A percentile compares a stretch with the other conserved stretches of the same genome.
Evolutionary conservation across 2,888 invertebrate species (phyloP).

Genomic region (Lathronympha strigana): DNA sequence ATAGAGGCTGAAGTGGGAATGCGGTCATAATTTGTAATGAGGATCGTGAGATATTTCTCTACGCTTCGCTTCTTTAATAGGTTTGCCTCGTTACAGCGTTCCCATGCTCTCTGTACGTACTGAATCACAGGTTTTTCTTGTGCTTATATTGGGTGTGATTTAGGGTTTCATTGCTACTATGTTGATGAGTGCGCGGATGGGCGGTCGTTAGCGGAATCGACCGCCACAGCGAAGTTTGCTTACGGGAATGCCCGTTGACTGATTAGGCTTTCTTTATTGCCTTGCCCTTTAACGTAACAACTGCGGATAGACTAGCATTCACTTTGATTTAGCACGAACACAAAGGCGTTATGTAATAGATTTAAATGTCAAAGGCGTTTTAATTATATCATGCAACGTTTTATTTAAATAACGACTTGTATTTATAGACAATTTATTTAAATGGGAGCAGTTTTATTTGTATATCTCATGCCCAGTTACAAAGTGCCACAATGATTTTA

Average conservation of each 20-base stretch:
- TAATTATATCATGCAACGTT: conserved; percentile 25
- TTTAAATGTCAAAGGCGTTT: conserved; percentile 36
- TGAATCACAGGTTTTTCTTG: conserved; percentile 52
- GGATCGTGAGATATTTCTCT: conserved; percentile 79
- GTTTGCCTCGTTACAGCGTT: conserved; percentile 75
- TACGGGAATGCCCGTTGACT: conserved; percentile 14
- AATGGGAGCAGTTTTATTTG: not conserved
- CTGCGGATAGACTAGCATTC: conserved; percentile 30
- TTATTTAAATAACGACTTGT: not conserved
- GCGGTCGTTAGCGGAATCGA: conserved; percentile 49
- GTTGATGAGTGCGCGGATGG: conserved; percentile 58
- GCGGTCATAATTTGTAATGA: conserved; percentile 83
- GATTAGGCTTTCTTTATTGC: conserved; percentile 35
- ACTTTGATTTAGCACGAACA: conserved; percentile 31
- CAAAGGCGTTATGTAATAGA: conserved; percentile 32
- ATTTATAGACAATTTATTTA: not conserved
- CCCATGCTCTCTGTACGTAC: conserved; percentile 70
- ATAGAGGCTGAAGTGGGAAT: conserved; percentile 73
- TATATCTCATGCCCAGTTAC: not conserved
- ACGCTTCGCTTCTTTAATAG: conserved; percentile 77
- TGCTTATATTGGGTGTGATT: conserved; percentile 66
- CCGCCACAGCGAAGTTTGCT: conserved; percentile 28
- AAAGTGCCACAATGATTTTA: not conserved
- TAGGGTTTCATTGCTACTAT: conserved; percentile 61
- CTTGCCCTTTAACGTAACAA: conserved; percentile 32